Base-by-base conservation (phyloP, 1,140 invertebrate genomes). In the Papilio polyxenes region DNA sequence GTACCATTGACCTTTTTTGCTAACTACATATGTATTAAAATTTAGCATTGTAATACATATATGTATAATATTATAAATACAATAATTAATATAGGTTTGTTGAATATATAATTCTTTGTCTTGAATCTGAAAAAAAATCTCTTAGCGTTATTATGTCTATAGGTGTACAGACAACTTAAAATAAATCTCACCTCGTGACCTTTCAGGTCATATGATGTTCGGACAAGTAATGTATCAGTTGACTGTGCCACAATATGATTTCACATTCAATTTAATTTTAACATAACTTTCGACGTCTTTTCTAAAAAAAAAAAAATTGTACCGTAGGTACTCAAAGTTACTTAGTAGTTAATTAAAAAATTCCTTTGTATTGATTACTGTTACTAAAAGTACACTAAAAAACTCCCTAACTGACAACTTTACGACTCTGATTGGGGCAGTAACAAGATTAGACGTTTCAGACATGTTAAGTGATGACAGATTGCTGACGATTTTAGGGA, bases 181-280 rank as follows among this genome's bases (percentile, higher is more conserved):
- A 37, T 37, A 72, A 72, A 72, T 72, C 31, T 72, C 31, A 72
- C 65, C 65, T 72, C 31, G 65, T 40, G 65, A 72, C 65, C 65
- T 72, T 72, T 72, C 65, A 17, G 65, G 65, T 72, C 65, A 72
- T 72, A 31, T 72, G 65, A 37, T 72, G 13, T 17, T 8, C 11
- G 13, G 15, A 72, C 65, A 40, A 40, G 23, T 72, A 17, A 40
- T 72, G 65, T 37, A 11, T 56, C 13, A 17, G 10, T 11, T 10
- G 10, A 31, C 65, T 37, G 13, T 37, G 13, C 37, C 56, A 37
- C 13, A 11, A 69, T 31, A 13, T 31, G 20, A 13, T 20, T 56
- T n/a, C 20, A 65, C 10, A 65, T 10, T 65, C 9, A 23, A 23
- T 23, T 65, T 65, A 15, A 15, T 11, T 56, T 31, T 31, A 31